phyloP scores from a whole-genome alignment of 2,888 invertebrate species.

The Chironomus riparius region DNA sequence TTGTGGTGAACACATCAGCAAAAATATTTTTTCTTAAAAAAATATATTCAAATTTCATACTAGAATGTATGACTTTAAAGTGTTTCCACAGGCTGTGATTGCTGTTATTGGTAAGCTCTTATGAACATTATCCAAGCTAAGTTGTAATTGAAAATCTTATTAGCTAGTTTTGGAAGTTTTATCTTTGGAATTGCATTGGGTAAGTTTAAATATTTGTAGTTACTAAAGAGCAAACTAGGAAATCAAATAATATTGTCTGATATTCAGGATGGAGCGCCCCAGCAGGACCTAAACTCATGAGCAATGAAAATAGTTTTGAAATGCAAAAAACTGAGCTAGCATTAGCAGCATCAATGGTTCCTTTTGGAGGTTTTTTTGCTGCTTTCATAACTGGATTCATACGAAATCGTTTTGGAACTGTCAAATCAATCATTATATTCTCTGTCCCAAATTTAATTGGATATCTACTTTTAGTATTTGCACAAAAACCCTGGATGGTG shows the following conservation, averaged over 20 bases:
- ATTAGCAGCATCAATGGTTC: not conserved
- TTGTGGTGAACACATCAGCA: no score
- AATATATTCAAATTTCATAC: no score
- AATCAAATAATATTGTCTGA: no score
- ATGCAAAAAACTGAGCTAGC: not conserved
- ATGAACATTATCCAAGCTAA: not conserved
- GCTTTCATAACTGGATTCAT: not conserved
- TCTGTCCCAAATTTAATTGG: not conserved
- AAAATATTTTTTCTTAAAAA: no score
- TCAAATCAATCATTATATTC: not conserved
- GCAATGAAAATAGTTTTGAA: not conserved
- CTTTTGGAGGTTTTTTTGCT: not conserved
- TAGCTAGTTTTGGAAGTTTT: not conserved
- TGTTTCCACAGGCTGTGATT: not conserved
- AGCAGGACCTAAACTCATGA: not conserved
- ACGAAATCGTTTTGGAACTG: not conserved
- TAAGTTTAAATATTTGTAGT: no score
- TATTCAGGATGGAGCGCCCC: constrained; percentile 8
- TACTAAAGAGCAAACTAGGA: no score
- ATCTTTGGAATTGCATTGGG: not conserved
- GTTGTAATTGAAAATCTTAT: not conserved
- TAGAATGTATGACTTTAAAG: not conserved
- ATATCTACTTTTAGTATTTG: not conserved
- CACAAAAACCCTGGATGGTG: not conserved
- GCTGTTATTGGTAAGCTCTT: not conserved